Conservation (phyloP, 1,140 invertebrate species). For the Calliphora vicina region DNA sequence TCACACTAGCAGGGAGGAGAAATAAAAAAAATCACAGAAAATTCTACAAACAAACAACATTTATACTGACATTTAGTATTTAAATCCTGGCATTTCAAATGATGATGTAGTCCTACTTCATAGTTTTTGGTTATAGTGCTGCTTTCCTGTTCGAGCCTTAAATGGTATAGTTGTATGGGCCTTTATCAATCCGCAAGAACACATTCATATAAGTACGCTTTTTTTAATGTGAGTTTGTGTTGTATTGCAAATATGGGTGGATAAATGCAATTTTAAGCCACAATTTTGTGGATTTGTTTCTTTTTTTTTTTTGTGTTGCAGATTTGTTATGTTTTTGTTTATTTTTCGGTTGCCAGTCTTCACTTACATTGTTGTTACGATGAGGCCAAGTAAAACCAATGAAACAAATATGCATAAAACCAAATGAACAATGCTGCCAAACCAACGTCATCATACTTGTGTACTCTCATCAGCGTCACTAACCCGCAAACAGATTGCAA, state of each 20-base stretch:
- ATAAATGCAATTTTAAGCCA: conserved; percentile 29
- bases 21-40: background rate
- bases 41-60: background rate
- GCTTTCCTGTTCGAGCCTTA: background rate
- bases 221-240: background rate
- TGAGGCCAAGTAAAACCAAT: background rate
- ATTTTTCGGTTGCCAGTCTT: background rate
- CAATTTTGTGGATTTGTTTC: conserved; percentile 29
- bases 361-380: background rate
- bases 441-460: background rate
- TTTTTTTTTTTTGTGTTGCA: background rate
- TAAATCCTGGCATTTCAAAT: background rate
- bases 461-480: background rate
- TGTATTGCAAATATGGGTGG: background rate
- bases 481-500: background rate
- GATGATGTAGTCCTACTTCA: background rate
- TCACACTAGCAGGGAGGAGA: background rate
- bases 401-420: conserved; percentile 22
- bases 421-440: conserved; percentile 6
- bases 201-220: background rate
- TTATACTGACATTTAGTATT: background rate
- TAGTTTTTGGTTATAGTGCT: background rate
- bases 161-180: background rate
- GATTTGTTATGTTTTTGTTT: conserved; percentile 18
- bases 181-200: background rate